phyloP scores from a whole-genome alignment of 2,797 vertebrate genomes.

The Eulemur mongoz region DNA sequence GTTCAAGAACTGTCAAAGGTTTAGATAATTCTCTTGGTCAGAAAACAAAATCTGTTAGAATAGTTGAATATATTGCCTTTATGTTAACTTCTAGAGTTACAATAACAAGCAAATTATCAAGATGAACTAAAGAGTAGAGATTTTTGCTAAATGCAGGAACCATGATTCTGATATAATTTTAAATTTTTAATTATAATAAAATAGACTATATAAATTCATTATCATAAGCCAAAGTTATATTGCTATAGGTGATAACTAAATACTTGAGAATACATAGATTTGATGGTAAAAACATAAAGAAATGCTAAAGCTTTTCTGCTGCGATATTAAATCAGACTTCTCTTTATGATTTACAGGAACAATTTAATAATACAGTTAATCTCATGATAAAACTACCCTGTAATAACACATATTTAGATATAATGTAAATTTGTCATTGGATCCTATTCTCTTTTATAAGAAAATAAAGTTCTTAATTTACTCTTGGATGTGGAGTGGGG shows the following conservation, averaged over 20 bases:
- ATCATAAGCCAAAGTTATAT: not conserved
- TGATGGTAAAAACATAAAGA: not conserved
- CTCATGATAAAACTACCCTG: not conserved
- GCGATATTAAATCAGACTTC: not conserved
- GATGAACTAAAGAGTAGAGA: not conserved
- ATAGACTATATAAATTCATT: not conserved
- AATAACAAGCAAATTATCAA: slow-evolving; percentile 1
- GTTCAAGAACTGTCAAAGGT: not conserved
- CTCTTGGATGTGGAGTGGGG: not conserved
- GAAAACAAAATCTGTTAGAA: not conserved
- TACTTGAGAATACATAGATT: not conserved
- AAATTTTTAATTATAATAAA: slow-evolving; percentile 25
- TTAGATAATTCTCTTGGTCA: not conserved
- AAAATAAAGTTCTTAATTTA: not conserved
- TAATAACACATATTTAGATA: not conserved
- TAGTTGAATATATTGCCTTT: not conserved
- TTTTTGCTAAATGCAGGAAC: not conserved
- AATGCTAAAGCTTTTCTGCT: not conserved
- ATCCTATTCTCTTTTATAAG: not conserved
- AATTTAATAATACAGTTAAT: not conserved
- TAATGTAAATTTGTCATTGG: not conserved
- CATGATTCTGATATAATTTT: not conserved
- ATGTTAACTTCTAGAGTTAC: not conserved
- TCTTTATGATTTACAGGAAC: not conserved
- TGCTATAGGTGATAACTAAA: not conserved